Conservation (phyloP, 53 echinoderm and acorn worm species). For the Patiria pectinifera region DNA sequence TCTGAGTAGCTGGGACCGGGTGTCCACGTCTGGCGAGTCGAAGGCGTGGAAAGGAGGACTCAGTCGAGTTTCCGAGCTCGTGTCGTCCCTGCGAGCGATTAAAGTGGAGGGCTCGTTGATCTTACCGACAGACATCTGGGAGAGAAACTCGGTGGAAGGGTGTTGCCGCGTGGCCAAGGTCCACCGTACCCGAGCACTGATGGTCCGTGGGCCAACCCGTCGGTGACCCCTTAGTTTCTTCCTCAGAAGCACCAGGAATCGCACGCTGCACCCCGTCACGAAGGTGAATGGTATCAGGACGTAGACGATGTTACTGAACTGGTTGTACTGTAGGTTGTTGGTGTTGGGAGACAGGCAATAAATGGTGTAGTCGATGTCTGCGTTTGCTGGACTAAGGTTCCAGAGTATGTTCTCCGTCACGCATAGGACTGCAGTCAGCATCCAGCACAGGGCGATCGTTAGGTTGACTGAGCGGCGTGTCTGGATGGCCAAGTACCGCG, state of each 20-base stretch:
- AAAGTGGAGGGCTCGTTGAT: not conserved
- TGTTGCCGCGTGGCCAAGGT: not conserved
- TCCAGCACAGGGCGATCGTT: constrained; percentile 50
- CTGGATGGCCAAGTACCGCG: constrained; percentile 50
- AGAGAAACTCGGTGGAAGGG: not conserved
- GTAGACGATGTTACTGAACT: constrained; percentile 4
- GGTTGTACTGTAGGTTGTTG: not conserved
- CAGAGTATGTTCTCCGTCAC: constrained; percentile 37
- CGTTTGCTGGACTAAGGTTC: not conserved
- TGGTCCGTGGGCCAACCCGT: not conserved
- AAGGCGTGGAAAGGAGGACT: not conserved
- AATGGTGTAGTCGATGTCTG: not conserved
- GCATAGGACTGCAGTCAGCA: constrained; percentile 19
- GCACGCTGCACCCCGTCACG: constrained; percentile 30
- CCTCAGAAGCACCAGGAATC: constrained; percentile 40
- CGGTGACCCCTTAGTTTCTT: not conserved
- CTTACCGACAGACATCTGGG: not conserved
- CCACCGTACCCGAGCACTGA: not conserved
- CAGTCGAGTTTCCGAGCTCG: not conserved
- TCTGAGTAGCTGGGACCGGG: not conserved
- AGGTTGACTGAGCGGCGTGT: constrained; percentile 29
- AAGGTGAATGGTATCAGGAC: constrained; percentile 18
- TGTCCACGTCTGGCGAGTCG: not conserved
- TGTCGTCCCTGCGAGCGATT: not conserved
- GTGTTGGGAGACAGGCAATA: constrained; percentile 16